A percentile compares a stretch with the other conserved stretches of the same genome.
phyloP scores from a whole-genome alignment of 1,140 invertebrate genomes.

The Euglossa dilemma region DNA sequence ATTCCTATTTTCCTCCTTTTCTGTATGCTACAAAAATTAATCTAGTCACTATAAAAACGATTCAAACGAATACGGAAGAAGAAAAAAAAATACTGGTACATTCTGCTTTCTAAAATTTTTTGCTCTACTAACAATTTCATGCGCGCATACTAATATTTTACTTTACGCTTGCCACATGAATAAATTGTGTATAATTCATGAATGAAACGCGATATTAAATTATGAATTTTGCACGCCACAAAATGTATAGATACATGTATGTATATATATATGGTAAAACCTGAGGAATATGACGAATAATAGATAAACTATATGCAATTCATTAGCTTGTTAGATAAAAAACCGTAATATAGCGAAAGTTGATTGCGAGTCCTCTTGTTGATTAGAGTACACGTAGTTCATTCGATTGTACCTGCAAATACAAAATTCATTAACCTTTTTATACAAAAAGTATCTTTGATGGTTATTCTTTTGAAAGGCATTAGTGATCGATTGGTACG shows the following conservation, averaged over 20 bases:
- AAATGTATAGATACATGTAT: slow-evolving; percentile 14
- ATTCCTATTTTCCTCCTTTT: slow-evolving; percentile 26
- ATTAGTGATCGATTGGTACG: too few relatives aligned
- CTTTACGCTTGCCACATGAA: background rate
- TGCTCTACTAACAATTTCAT: slow-evolving; percentile 2
- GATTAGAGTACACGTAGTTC: slow-evolving; percentile 67
- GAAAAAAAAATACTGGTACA: slow-evolving; percentile 28
- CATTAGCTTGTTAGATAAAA: slow-evolving; percentile 45
- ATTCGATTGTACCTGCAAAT: slow-evolving; percentile 62
- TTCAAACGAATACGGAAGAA: background rate
- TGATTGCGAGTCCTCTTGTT: slow-evolving; percentile 28
- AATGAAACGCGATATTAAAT: slow-evolving; percentile 22
- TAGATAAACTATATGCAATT: slow-evolving; percentile 44
- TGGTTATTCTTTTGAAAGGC: too few relatives aligned
- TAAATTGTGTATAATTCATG: slow-evolving; percentile 15
- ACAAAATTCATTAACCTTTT: background rate
- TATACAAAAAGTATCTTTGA: too few relatives aligned
- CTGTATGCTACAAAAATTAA: background rate
- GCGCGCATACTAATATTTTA: slow-evolving; percentile 4
- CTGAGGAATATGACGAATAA: slow-evolving; percentile 48
- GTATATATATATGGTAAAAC: slow-evolving; percentile 51
- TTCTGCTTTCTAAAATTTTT: slow-evolving; percentile 15
- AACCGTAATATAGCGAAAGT: slow-evolving; percentile 53
- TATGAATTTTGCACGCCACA: slow-evolving; percentile 8
- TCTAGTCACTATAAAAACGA: slow-evolving; percentile 1